These are phyloP conservation scores for Aplochiton taeniatus DNA, from an alignment of 2,797 vertebrate species.

Conservation along the genomic window DNA sequence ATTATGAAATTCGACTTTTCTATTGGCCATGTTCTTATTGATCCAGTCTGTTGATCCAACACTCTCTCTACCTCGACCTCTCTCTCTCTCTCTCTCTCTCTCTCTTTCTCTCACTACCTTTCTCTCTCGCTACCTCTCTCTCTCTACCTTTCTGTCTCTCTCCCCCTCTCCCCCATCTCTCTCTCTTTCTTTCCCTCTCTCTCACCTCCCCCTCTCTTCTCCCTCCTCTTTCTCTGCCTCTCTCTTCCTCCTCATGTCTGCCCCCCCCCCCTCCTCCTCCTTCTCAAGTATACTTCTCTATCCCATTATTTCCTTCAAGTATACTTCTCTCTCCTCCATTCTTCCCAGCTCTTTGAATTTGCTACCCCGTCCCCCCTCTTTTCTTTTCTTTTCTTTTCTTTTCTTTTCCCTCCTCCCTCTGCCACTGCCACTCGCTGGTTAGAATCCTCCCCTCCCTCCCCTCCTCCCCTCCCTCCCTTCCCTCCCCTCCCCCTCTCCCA, in stretches of 20 bases:
- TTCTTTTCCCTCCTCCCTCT: neutral
- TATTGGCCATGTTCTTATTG: too few species aligned
- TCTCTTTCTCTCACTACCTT: too few species aligned
- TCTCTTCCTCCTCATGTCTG: neutral
- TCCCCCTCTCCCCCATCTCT: neutral
- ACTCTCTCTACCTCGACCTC: too few species aligned
- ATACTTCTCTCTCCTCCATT: conserved; percentile 43
- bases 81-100: too few species aligned
- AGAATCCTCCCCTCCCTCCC: too few species aligned
- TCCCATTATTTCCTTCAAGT: conserved; percentile 61
- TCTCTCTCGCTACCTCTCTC: neutral
- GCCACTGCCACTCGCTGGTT: neutral
- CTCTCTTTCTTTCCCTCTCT: neutral
- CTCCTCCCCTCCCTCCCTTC: conserved; percentile 36
- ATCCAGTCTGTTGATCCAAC: too few species aligned
- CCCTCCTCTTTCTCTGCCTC: neutral
- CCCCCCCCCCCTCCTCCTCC: conserved; percentile 14
- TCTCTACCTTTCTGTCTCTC: conserved; percentile 12
- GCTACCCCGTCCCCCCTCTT: neutral
- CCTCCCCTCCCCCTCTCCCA: conserved; percentile 50
- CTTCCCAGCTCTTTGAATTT: conserved; percentile 54
- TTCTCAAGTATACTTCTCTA: conserved; percentile 45
- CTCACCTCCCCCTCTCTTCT: conserved; percentile 21
- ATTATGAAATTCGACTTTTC: too few species aligned
- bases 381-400: neutral